Base-by-base conservation (phyloP, 2,888 invertebrate genomes). In the Dioctria linearis region DNA sequence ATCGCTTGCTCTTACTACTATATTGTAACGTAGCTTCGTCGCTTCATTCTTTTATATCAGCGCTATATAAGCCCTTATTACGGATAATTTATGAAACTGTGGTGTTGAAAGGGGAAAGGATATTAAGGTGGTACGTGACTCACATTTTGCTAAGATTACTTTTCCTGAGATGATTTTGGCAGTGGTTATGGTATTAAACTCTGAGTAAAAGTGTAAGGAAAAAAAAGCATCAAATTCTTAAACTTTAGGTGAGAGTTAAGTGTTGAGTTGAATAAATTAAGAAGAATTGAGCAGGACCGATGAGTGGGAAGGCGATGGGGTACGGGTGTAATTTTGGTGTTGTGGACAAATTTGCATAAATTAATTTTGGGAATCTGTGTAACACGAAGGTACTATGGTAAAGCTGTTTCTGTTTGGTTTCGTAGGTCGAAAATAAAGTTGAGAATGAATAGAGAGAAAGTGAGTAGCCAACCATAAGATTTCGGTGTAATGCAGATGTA, bases 81-180 rank as follows among this genome's bases (percentile, higher is more conserved):
- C 25, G 69, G 69, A 79, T 79, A 79, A 79, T 79, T 79, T 79
- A 79, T 79, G 69, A 79, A 79, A 79, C 66, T 69, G 54, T 25
- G 69, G 69, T 46, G 69, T 69, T 69, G 67, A 69, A 79, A 67
- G 61, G 43, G 69, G 69, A 79, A 79, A 79, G 79, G 69, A 79
- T 79, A 79, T 79, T 69, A 69, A 69, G 79, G 65, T 69, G 57
- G 54, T 54, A 79, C 79, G 79, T 79, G 79, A 79, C 69, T 69
- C 57, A 79, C 69, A 79, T 79, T 79, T 79, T 69, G 42, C 42
- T 69, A 57, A 59, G 79, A 79, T 79, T 79, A 79, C 69, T 79
- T 79, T 54, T 73, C 6, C 40, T 61, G 4, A 25, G 25, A 25
- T 25, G 25, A 37, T 13, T 69, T 11, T 69, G 69, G 13, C 66